Conservation (phyloP, 2,797 vertebrate genomes). For the Aldrovandia affinis region DNA sequence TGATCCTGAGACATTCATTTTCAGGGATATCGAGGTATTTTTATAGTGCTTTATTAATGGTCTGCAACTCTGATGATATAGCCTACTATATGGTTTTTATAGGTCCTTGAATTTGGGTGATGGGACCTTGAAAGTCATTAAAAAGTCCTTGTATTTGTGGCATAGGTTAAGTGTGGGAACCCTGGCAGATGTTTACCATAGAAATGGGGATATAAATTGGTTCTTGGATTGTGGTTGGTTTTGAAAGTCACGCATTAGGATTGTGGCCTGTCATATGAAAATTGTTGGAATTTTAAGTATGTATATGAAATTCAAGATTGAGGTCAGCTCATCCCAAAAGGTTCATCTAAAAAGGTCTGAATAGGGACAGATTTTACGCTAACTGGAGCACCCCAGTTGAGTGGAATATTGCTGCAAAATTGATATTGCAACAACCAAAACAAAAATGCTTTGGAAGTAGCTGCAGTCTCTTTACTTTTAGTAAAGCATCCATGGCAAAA, state of each 20-base stretch:
- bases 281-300: not conserved
- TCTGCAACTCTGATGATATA: no score
- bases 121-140: no score
- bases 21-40: not conserved
- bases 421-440: no score
- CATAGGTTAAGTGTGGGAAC: no score
- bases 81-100: no score
- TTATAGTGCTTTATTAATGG: not conserved
- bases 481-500: not conserved
- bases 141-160: no score
- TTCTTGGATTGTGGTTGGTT: not conserved
- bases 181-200: not conserved
- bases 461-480: no score
- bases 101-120: no score
- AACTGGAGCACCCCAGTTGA: not conserved
- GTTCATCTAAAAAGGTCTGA: not conserved
- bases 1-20: slow-evolving; percentile 4
- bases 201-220: not conserved
- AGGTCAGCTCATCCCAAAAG: not conserved
- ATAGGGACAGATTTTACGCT: not conserved
- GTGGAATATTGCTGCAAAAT: not conserved
- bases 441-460: no score
- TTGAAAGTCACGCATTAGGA: not conserved
- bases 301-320: not conserved
- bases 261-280: not conserved